These are phyloP conservation scores for Ellobius talpinus DNA, from an alignment of 2,113 vertebrate genomes.

Conservation along the genomic window DNA sequence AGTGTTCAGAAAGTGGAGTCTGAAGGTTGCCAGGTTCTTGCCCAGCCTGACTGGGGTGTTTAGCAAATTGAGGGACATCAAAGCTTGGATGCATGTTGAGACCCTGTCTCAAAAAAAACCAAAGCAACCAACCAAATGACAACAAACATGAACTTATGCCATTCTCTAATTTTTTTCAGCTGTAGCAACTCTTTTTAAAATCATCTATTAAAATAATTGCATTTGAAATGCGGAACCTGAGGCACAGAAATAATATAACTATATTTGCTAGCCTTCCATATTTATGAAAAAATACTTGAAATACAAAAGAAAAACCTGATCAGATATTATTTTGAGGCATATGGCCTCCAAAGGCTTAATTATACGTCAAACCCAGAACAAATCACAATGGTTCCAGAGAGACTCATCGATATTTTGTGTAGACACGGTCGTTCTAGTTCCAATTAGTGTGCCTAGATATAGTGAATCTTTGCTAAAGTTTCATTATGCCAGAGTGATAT, in stretches of 20 bases:
- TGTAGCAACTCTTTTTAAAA: not conserved
- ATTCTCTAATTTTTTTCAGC: not conserved
- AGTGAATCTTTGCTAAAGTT: constrained; percentile 36
- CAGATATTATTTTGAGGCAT: not conserved
- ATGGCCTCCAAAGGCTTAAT: not conserved
- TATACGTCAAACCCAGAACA: not conserved
- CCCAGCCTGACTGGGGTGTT: not conserved
- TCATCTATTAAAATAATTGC: not conserved
- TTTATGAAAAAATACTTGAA: not conserved
- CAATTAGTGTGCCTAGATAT: not conserved
- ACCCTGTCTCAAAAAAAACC: not conserved
- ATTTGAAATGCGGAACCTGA: not conserved
- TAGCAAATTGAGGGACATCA: not conserved
- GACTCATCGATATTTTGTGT: not conserved
- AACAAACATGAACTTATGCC: not conserved
- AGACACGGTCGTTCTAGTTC: not conserved
- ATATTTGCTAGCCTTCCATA: not conserved
- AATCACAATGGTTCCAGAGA: not conserved
- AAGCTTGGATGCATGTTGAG: not conserved
- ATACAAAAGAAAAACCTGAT: not conserved
- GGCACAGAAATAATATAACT: not conserved
- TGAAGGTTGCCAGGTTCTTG: not conserved
- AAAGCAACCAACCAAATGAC: not conserved
- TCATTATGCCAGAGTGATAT: not conserved
- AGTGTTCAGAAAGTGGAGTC: not conserved